Percentiles rank a stretch among this genome's conserved stretches.
These are phyloP conservation scores for Premnoplex brunnescens DNA, from an alignment of 2,797 vertebrate genomes.

Conservation along the genomic window DNA sequence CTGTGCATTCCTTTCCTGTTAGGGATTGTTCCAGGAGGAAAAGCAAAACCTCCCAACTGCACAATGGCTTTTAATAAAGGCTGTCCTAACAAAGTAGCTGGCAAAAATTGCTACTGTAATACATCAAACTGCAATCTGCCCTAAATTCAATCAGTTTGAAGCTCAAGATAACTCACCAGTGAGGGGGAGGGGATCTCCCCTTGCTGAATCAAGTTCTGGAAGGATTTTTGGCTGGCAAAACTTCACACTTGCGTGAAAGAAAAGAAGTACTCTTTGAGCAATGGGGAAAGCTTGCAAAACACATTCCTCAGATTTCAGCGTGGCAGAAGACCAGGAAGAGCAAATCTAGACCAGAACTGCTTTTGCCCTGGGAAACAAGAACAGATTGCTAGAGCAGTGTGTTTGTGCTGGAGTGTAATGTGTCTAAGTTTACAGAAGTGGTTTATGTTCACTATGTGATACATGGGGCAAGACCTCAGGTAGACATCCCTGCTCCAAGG, in stretches of 20 bases:
- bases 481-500: background rate
- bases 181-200: rapidly evolving
- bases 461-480: rapidly evolving
- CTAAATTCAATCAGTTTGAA: background rate
- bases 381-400: background rate
- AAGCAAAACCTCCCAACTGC: background rate
- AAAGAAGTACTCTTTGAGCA: background rate
- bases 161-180: background rate
- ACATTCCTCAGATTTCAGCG: background rate
- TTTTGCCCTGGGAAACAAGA: background rate
- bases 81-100: background rate
- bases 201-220: background rate
- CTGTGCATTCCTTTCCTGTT: background rate
- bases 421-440: background rate
- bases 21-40: slow-evolving; percentile 3
- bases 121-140: background rate
- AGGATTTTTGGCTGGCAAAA: background rate
- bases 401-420: background rate
- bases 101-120: background rate
- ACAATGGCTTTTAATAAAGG: background rate
- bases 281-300: background rate
- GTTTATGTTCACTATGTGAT: rapidly evolving
- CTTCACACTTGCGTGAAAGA: background rate
- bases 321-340: background rate
- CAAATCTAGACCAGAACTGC: background rate